These are phyloP conservation scores for Halotydeus destructor DNA, from an alignment of 1,140 invertebrate species.

Conservation along the genomic window DNA sequence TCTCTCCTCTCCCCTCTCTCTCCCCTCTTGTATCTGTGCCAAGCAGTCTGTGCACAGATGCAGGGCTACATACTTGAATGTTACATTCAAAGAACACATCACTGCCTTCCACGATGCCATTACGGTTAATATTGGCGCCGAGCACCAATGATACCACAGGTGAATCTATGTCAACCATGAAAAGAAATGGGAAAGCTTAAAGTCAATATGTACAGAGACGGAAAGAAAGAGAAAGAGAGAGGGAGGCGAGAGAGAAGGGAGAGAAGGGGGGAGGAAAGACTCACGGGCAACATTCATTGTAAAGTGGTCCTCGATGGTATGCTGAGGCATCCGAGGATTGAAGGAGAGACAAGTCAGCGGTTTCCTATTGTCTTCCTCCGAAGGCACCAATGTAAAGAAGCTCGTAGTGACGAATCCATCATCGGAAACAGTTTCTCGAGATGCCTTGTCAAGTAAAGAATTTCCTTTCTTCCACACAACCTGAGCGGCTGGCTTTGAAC, in stretches of 20 bases:
- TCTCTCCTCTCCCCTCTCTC: too few relatives aligned
- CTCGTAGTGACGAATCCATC: conserved; percentile 17
- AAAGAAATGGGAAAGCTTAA: too few relatives aligned
- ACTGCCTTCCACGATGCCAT: conserved; percentile 49
- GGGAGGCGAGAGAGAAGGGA: too few relatives aligned
- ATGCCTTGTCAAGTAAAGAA: conserved; percentile 1
- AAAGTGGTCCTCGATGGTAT: too few relatives aligned
- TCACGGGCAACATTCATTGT: too few relatives aligned
- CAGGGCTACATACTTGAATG: conserved; percentile 16
- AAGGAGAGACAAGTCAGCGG: conserved; percentile 57
- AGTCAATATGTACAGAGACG: too few relatives aligned
- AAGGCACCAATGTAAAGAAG: conserved; percentile 28
- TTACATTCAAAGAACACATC: conserved; percentile 78
- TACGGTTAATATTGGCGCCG: conserved; percentile 37
- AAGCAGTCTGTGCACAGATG: too few relatives aligned
- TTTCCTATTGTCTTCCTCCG: conserved; percentile 57
- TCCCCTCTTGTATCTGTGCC: too few relatives aligned
- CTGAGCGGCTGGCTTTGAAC: conserved; percentile 56
- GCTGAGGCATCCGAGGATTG: conserved; percentile 37
- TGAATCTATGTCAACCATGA: conserved; percentile 12
- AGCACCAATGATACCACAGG: conserved; percentile 17
- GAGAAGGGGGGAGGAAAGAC: too few relatives aligned
- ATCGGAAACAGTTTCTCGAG: conserved; percentile 10
- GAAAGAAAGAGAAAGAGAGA: too few relatives aligned
- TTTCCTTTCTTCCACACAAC: conserved; percentile 54